Evolutionary conservation across 37 sponge, comb jelly and placozoan species (phyloP).

Genomic region (Ianthella basta): DNA sequence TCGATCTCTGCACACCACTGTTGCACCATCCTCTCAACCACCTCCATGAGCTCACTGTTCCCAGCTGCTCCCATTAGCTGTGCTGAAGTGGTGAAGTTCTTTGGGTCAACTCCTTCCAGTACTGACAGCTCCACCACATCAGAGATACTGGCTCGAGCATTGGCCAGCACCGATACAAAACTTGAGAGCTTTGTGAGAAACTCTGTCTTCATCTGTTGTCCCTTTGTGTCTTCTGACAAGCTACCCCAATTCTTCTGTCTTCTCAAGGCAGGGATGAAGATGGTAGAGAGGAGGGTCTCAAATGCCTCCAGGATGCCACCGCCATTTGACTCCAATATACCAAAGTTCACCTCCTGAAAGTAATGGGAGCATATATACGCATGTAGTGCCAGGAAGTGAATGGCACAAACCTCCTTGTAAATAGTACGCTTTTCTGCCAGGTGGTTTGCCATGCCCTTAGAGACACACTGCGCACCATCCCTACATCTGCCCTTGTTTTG

Average conservation of each 20-base stretch:
- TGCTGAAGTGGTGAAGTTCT: constrained; percentile 49
- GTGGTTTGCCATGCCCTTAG: background rate
- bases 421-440: background rate
- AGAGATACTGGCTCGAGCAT: constrained; percentile 87
- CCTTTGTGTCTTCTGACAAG: constrained; percentile 49
- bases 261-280: constrained; percentile 88
- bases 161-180: constrained; percentile 87
- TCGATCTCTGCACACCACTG: constrained; percentile 95
- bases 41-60: constrained; percentile 84
- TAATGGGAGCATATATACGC: too few species aligned
- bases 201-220: constrained; percentile 50
- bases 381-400: background rate
- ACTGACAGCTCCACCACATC: constrained; percentile 78
- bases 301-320: constrained; percentile 76
- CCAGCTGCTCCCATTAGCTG: constrained; percentile 80
- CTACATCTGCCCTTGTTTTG: background rate
- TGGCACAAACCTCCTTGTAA: background rate
- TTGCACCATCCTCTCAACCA: constrained; percentile 74
- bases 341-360: constrained; percentile 37
- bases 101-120: constrained; percentile 36
- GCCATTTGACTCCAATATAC: constrained; percentile 44
- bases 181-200: constrained; percentile 85
- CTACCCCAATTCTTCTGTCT: constrained; percentile 78
- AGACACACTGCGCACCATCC: background rate
- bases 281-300: constrained; percentile 74